Base-by-base conservation (phyloP, 2,888 invertebrate genomes). In the Agrochola lychnidis region DNA sequence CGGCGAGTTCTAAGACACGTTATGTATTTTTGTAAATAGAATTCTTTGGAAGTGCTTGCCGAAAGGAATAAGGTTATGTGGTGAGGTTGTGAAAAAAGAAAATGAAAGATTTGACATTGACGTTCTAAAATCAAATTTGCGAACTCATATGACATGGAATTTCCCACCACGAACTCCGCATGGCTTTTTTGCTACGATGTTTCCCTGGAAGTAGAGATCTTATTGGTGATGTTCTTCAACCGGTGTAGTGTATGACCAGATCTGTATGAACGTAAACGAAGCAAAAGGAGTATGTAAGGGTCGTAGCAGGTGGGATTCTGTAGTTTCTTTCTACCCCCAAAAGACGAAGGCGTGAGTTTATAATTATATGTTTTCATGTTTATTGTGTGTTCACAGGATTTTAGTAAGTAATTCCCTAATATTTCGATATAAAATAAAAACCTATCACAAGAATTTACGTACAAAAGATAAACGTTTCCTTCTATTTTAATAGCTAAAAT, bases 1-100 rank as follows among this genome's bases (percentile, higher is more conserved):
- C 73, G 88, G 91, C 92, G 83, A 70, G 81, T 88, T 92, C 89
- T 90, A 88, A 88, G 83, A 79, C 70, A 82, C 86, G 82, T 86
- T 86, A 87, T 88, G 80, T 88, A 85, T 84, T 88, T 87, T 88
- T 83, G 89, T 88, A 88, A 88, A 88, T 88, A 88, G 84, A 88
- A 86, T 84, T 83, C 80, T 68, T 81, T 81, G 72, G 62, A 82
- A 85, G 80, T 84, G 74, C 69, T 78, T 73, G 70, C 76, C 79
- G 78, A 68, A 82, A 68, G 45, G 70, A 76, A 78, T 70, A 30
- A 53, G 61, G 67, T 36, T 73, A 81, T 74, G 71, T 71, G 42
- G 36, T 72, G 66, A 57, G 45, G 61, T 70, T 72, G 76, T 40
- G 61, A 71, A 73, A 83, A 84, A 83, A 61, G 5, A 66, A 82